A percentile compares a stretch with the other conserved stretches of the same genome.
Conservation (phyloP, 2,797 vertebrate genomes). For the Lepilemur ruficaudatus region DNA sequence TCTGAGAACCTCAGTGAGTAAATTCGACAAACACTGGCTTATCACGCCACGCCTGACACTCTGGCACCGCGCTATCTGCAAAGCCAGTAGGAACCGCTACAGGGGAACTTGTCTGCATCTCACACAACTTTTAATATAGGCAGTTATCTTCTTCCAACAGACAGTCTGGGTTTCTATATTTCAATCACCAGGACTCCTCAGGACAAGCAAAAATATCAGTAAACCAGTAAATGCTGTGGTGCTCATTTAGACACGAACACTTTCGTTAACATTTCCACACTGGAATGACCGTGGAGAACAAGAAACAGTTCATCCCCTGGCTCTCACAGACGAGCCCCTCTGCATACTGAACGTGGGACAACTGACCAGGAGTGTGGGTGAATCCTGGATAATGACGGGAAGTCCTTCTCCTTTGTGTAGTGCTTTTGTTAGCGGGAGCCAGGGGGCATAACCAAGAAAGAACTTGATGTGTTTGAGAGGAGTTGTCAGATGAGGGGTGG, state of each 20-base stretch:
- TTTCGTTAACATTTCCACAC: background rate
- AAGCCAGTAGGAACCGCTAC: background rate
- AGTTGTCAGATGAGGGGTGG: background rate
- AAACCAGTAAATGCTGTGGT: background rate
- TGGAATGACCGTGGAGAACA: background rate
- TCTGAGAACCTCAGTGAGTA: background rate
- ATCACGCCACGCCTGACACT: background rate
- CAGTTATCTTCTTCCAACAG: slow-evolving; percentile 26
- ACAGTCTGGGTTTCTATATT: background rate
- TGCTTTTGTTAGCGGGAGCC: background rate
- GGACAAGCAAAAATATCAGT: background rate
- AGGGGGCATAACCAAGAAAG: background rate
- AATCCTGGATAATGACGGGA: background rate
- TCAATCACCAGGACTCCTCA: background rate
- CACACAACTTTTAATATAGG: background rate
- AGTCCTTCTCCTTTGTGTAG: background rate
- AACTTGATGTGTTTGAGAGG: background rate
- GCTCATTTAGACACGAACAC: background rate
- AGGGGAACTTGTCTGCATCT: background rate
- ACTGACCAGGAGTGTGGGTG: background rate
- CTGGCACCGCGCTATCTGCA: background rate
- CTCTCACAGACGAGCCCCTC: background rate
- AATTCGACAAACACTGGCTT: background rate
- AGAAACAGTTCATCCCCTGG: background rate
- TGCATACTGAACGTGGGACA: background rate